A percentile compares a stretch with the other conserved stretches of the same genome.
phyloP scores from a whole-genome alignment of 2,888 invertebrate species.

The Homarus gammarus region DNA sequence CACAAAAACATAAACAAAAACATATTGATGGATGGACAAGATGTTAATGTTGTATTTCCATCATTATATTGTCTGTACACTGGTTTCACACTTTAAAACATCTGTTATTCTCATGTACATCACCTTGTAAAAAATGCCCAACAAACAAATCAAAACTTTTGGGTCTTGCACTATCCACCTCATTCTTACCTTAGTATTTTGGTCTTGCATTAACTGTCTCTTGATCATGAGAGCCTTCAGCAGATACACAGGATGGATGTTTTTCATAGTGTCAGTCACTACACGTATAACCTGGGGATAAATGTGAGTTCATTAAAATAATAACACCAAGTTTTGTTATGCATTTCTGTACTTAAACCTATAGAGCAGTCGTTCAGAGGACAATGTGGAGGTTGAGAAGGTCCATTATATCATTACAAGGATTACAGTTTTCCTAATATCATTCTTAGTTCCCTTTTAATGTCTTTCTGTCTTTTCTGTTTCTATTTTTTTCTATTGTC shows the following conservation, averaged over 20 bases:
- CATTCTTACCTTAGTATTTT: conserved; percentile 84
- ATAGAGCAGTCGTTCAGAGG: too few species aligned
- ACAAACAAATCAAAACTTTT: neutral
- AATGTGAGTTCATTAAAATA: neutral
- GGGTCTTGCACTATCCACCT: neutral
- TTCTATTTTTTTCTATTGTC: too few species aligned
- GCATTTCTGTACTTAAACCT: too few species aligned
- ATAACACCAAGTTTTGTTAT: too few species aligned
- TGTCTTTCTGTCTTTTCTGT: too few species aligned
- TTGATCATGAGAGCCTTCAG: conserved; percentile 99
- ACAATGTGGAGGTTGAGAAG: too few species aligned
- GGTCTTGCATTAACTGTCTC: conserved; percentile 94
- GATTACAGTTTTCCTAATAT: too few species aligned
- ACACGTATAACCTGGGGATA: conserved; percentile 84
- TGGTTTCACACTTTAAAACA: neutral
- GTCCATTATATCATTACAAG: too few species aligned
- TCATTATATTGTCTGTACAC: neutral
- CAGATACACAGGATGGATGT: conserved; percentile 98
- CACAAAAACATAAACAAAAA: too few species aligned
- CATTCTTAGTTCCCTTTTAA: too few species aligned
- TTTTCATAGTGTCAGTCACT: conserved; percentile 98
- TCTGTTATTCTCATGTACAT: neutral
- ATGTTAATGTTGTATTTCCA: neutral
- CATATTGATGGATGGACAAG: too few species aligned
- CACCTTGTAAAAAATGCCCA: too few species aligned